These are phyloP conservation scores for Petroica traversi DNA, from an alignment of 2,113 vertebrate genomes.

Conservation along the genomic window DNA sequence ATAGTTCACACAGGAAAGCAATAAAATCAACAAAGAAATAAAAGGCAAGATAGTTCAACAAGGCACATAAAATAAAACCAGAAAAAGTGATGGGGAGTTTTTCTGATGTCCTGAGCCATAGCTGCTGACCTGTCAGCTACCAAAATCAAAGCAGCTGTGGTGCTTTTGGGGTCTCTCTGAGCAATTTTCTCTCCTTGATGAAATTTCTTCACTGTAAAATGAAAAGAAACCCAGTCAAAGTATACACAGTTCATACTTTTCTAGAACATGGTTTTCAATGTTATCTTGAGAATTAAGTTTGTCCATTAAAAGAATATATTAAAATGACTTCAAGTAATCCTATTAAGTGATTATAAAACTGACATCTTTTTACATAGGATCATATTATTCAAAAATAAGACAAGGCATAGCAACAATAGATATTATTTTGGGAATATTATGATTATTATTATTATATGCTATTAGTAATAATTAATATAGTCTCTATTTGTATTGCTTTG, in stretches of 20 bases:
- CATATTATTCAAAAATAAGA: not conserved
- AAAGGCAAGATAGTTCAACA: not conserved
- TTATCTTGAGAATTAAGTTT: not conserved
- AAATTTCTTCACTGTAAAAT: not conserved
- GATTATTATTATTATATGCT: too few species aligned
- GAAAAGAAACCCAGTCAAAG: not conserved
- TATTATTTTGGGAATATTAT: not conserved
- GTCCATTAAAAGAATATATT: not conserved
- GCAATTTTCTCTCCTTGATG: not conserved
- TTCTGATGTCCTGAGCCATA: not conserved
- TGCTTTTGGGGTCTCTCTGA: not conserved
- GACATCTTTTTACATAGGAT: not conserved
- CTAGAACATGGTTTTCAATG: not conserved
- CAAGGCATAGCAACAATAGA: not conserved
- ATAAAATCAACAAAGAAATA: not conserved
- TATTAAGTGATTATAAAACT: not conserved
- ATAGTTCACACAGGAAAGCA: not conserved
- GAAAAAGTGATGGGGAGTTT: not conserved
- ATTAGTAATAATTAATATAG: not conserved
- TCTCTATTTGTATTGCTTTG: not conserved
- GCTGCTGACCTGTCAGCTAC: not conserved
- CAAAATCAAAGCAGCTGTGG: not conserved
- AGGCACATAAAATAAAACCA: not conserved
- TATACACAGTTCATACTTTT: not conserved
- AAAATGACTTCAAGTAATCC: not conserved